Base-by-base conservation (phyloP, 2,888 invertebrate species). In the Erebia palarica region DNA sequence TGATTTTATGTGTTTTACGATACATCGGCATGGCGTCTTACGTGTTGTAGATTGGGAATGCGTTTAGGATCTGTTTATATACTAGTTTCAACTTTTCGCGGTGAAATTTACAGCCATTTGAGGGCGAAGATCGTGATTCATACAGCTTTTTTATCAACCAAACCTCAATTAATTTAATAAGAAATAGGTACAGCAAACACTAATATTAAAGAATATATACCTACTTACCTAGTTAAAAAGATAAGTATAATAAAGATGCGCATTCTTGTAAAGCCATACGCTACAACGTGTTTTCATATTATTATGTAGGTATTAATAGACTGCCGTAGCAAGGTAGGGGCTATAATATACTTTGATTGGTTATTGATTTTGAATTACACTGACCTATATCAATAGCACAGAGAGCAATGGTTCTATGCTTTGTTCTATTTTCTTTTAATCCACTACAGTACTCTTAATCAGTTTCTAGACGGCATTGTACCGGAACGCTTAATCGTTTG, bases 1-100 rank as follows among this genome's bases (percentile, higher is more conserved):
- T 89, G 87, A 86, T 78, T 87, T 83, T 84, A 86, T 84, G 86
- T 84, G 84, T 89, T 88, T 87, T 86, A 71, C 83, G 83, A 84
- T 81, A 82, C 80, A 84, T 85, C 81, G 85, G 86, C 82, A 86
- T 87, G 87, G 89, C 89, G 86, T 76, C 77, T 76, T 74, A 75
- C 73, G 76, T 73, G 71, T 75, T 71, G 70, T 67, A 59, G 59
- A 58, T 27, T 49, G 16, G 49, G 59, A 49, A 47, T 66, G 44
- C 57, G 65, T 49, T 58, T 16, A 47, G 53, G 64, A 67, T 71
- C 61, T 74, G 74, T 73, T 75, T 75, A 47, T 47, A 13, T 47
- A 11, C 5, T 42, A 73, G n/a, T n/a, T n/a, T 70, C 68, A 71
- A 74, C 63, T 75, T 73, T 65, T 65, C 47, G 69, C 73, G 65